Evolutionary conservation across 2,113 vertebrate genomes (phyloP).

Genomic region (Gymnobelideus leadbeateri): DNA sequence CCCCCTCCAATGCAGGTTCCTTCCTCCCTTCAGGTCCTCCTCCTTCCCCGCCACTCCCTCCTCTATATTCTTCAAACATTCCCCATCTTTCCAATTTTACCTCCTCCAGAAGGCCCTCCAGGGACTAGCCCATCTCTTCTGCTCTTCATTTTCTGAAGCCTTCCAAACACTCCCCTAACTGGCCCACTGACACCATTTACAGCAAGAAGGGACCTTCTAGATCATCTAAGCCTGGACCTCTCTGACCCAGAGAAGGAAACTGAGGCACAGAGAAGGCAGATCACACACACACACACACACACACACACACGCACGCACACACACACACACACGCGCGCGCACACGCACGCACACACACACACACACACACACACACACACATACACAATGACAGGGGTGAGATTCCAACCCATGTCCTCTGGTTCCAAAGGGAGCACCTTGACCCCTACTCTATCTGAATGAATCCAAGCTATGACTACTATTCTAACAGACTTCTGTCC

Average conservation of each 20-base stretch:
- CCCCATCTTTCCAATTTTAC: not conserved
- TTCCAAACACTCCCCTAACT: not conserved
- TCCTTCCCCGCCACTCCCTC: not conserved
- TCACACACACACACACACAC: too few relatives aligned
- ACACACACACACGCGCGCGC: too few relatives aligned
- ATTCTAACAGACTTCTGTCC: not conserved
- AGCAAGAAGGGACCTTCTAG: not conserved
- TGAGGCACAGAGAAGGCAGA: not conserved
- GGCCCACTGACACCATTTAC: not conserved
- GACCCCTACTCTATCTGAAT: not conserved
- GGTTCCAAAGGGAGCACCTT: too few relatives aligned
- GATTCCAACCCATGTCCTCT: too few relatives aligned
- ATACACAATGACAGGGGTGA: too few relatives aligned
- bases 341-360: too few relatives aligned
- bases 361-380: too few relatives aligned
- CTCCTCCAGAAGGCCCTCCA: not conserved
- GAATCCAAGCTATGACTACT: not conserved
- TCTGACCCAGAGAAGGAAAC: not conserved
- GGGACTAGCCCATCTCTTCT: not conserved
- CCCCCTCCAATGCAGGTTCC: too few relatives aligned
- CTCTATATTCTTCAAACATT: not conserved
- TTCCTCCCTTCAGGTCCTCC: not conserved
- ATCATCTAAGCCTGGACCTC: not conserved
- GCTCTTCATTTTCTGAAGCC: not conserved
- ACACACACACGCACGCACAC: too few relatives aligned